A percentile compares a stretch with the other conserved stretches of the same genome.
phyloP scores from a whole-genome alignment of 2,888 invertebrate species.

The Nebria brevicollis region DNA sequence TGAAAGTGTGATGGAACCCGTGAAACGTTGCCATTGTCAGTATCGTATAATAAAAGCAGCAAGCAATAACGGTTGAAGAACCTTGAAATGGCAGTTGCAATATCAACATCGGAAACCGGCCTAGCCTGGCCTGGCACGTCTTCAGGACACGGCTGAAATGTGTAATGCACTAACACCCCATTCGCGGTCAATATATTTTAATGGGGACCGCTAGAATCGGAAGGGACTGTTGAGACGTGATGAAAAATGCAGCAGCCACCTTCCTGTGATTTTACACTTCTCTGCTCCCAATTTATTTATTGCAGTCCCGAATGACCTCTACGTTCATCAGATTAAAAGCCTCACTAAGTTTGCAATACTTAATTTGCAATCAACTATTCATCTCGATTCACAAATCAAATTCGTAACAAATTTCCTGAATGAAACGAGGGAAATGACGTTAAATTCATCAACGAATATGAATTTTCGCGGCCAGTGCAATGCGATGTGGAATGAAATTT shows the following conservation, averaged over 20 bases:
- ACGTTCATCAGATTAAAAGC: not conserved
- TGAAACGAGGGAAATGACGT: slow-evolving; percentile 16
- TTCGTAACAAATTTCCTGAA: slow-evolving; percentile 37
- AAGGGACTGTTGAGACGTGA: slow-evolving; percentile 37
- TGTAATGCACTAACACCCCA: slow-evolving; percentile 34
- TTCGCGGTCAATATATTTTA: slow-evolving; percentile 43
- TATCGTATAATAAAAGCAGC: not conserved
- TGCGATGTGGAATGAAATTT: slow-evolving; percentile 27
- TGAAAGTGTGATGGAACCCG: slow-evolving; percentile 18
- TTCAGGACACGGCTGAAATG: slow-evolving; percentile 23
- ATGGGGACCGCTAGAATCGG: slow-evolving; percentile 24
- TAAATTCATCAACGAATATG: slow-evolving; percentile 33
- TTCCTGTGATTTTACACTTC: slow-evolving; percentile 37
- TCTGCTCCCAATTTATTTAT: slow-evolving; percentile 34
- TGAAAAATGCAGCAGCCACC: slow-evolving; percentile 42
- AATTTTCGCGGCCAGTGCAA: slow-evolving; percentile 20
- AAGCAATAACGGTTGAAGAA: slow-evolving; percentile 4
- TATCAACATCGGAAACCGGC: not conserved
- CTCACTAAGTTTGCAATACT: not conserved
- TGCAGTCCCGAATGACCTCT: not conserved
- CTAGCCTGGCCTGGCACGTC: not conserved
- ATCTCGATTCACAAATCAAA: slow-evolving; percentile 16
- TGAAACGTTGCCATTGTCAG: slow-evolving; percentile 11
- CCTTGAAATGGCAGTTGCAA: slow-evolving; percentile 2
- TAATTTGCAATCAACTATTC: slow-evolving; percentile 1